phyloP scores from a whole-genome alignment of 2,797 vertebrate genomes.

The Lepidocolaptes lacrymiger region DNA sequence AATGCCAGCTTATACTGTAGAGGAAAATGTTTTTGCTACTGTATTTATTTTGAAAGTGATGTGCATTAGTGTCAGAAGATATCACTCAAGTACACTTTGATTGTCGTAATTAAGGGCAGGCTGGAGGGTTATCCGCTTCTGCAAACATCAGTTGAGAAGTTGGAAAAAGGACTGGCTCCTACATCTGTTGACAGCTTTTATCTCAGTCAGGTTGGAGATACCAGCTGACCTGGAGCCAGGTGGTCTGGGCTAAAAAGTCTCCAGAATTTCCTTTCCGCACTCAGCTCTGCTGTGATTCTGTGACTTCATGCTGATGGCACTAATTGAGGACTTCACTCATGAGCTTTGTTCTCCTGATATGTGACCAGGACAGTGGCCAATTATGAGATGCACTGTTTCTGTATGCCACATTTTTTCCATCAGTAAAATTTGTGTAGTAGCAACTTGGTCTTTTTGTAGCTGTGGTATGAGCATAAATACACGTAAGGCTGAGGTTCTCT shows the following conservation, averaged over 20 bases:
- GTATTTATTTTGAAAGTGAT: background rate
- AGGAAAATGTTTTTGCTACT: background rate
- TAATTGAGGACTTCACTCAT: background rate
- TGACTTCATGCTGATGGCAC: background rate
- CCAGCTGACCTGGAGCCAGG: background rate
- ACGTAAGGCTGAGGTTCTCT: background rate
- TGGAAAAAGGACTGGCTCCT: background rate
- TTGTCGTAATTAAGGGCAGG: background rate
- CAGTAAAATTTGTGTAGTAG: background rate
- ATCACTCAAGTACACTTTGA: background rate
- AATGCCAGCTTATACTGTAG: background rate
- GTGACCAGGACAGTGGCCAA: rapidly evolving
- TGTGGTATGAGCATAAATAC: background rate
- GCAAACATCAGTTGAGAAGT: background rate
- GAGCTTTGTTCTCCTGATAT: background rate
- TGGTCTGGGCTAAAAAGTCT: background rate
- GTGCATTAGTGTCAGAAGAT: background rate
- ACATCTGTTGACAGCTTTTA: background rate
- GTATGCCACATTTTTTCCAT: background rate
- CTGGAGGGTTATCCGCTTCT: background rate
- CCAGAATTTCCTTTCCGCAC: background rate
- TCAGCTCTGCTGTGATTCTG: background rate
- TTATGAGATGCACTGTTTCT: background rate
- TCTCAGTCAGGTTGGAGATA: background rate
- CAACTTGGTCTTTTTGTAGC: background rate